A percentile compares a stretch with the other conserved stretches of the same genome.
Conservation (phyloP, 2,113 vertebrate species). For the Tyrannus savana region DNA sequence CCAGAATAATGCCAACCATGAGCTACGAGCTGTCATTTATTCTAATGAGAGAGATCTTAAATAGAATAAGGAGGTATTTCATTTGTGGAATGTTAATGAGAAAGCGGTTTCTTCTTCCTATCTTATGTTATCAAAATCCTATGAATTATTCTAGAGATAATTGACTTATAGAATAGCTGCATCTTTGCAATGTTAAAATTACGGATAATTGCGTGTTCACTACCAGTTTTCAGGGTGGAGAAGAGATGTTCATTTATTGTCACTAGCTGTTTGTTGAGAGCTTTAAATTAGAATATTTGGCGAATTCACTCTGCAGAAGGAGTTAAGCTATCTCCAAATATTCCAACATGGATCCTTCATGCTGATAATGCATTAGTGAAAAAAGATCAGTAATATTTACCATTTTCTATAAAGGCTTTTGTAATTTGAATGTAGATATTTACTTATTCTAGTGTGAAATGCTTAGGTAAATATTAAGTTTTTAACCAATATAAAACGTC, state of each 20-base stretch:
- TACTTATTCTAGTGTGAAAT: neutral
- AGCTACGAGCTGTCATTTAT: slow-evolving; percentile 69
- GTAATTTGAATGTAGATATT: neutral
- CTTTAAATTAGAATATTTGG: slow-evolving; percentile 40
- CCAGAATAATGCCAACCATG: slow-evolving; percentile 9
- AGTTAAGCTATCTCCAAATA: slow-evolving; percentile 44
- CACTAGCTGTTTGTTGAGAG: slow-evolving; percentile 46
- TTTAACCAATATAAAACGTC: neutral
- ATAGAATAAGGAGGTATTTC: slow-evolving; percentile 28
- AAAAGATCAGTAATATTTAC: slow-evolving; percentile 34
- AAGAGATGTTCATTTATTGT: slow-evolving; percentile 10
- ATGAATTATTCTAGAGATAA: slow-evolving; percentile 50
- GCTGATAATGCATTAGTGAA: slow-evolving; percentile 13
- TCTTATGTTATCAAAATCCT: slow-evolving; percentile 38
- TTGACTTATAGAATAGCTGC: slow-evolving; percentile 18
- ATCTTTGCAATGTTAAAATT: neutral
- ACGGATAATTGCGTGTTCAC: slow-evolving; percentile 4
- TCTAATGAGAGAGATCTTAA: slow-evolving; percentile 43
- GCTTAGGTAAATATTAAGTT: neutral
- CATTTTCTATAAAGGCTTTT: neutral
- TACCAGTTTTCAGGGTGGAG: slow-evolving; percentile 13
- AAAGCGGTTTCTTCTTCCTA: slow-evolving; percentile 31
- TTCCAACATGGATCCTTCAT: slow-evolving; percentile 14
- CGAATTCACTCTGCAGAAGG: slow-evolving; percentile 15
- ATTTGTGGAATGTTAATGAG: slow-evolving; percentile 44